These are phyloP conservation scores for Micromys minutus DNA, from an alignment of 2,113 vertebrate genomes.

Conservation along the genomic window DNA sequence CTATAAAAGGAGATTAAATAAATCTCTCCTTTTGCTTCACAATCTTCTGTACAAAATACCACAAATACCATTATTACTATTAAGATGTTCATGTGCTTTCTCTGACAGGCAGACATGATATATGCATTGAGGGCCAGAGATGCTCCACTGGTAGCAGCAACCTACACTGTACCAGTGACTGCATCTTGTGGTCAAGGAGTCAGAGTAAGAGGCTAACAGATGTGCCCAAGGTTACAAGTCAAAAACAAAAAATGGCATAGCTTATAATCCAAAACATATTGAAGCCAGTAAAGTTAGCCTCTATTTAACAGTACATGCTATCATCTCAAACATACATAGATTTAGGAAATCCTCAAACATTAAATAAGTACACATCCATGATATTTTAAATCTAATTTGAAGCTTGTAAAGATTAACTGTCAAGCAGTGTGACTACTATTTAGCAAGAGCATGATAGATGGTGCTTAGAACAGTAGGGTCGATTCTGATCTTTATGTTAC, in stretches of 20 bases:
- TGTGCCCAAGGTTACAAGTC: neutral
- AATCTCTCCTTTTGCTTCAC: neutral
- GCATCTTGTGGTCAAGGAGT: neutral
- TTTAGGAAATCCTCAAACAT: conserved; percentile 17
- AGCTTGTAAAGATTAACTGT: neutral
- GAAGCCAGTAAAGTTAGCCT: neutral
- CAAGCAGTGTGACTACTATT: neutral
- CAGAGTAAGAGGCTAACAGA: neutral
- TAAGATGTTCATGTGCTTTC: neutral
- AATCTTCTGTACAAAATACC: neutral
- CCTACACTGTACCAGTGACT: neutral
- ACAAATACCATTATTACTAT: neutral
- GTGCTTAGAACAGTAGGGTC: neutral
- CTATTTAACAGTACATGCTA: neutral
- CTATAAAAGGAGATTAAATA: neutral
- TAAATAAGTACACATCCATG: neutral
- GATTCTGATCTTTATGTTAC: neutral
- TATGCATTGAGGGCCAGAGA: neutral
- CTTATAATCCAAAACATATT: neutral
- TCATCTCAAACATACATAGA: neutral
- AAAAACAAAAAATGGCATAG: neutral
- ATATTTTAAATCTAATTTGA: conserved; percentile 24
- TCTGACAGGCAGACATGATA: neutral
- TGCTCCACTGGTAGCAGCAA: neutral
- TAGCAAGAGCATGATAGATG: neutral